phyloP scores from a whole-genome alignment of 2,888 invertebrate genomes.

The Ophion costatus region DNA sequence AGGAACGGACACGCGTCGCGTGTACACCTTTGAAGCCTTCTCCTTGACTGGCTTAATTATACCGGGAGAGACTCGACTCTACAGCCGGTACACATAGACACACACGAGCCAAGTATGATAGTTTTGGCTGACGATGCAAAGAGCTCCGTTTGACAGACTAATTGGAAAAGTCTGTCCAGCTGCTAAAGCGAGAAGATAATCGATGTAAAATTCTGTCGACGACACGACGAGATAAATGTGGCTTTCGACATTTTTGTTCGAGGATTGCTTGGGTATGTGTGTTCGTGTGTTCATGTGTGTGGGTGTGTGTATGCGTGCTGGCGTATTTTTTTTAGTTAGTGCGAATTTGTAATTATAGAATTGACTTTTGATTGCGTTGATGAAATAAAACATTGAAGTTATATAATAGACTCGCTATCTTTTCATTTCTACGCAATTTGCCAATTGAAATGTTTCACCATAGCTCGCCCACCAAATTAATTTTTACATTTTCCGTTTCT shows the following conservation, averaged over 20 bases:
- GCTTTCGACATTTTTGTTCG: not conserved
- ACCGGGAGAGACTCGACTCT: slow-evolving; percentile 39
- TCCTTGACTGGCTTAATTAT: slow-evolving; percentile 35
- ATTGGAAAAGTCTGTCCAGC: slow-evolving; percentile 46
- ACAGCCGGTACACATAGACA: not conserved
- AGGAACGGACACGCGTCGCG: slow-evolving; percentile 24
- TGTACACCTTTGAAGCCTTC: slow-evolving; percentile 42
- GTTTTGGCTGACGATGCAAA: slow-evolving; percentile 40
- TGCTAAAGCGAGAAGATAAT: slow-evolving; percentile 45
- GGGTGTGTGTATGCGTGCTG: not conserved
- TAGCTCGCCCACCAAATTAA: no score
- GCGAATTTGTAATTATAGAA: not conserved
- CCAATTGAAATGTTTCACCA: no score
- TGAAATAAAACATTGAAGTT: no score
- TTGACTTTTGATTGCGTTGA: not conserved
- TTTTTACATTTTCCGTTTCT: no score
- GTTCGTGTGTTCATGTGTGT: no score
- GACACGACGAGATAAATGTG: slow-evolving; percentile 15
- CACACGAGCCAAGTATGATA: slow-evolving; percentile 3
- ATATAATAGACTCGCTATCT: no score
- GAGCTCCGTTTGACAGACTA: slow-evolving; percentile 53
- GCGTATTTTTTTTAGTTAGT: not conserved
- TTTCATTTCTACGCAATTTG: no score
- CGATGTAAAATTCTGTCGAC: slow-evolving; percentile 57
- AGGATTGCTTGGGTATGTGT: not conserved